Evolutionary conservation across 1,140 invertebrate species (phyloP).

Genomic region (Ephestia elutella): DNA sequence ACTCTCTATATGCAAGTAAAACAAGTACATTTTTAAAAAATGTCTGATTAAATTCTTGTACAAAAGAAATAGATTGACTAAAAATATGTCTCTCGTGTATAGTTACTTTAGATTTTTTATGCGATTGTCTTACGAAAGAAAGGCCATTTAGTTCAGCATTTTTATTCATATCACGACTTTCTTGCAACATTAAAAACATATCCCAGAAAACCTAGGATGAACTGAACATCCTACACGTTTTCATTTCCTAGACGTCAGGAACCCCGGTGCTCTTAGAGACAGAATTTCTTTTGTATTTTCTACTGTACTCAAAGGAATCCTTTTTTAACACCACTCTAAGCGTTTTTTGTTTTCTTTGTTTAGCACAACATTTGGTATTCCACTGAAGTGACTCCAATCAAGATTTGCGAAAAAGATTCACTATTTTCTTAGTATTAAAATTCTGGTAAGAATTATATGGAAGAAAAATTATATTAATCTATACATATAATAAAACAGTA

Average conservation of each 20-base stretch:
- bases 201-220: slow-evolving; percentile 1
- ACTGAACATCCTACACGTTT: slow-evolving; percentile 1
- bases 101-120: too few relatives aligned
- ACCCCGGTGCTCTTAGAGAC: background rate
- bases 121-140: background rate
- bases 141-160: background rate
- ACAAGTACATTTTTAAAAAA: too few relatives aligned
- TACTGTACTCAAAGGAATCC: slow-evolving; percentile 1
- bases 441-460: background rate
- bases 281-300: slow-evolving; percentile 1
- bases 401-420: background rate
- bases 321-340: background rate
- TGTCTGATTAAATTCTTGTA: too few relatives aligned
- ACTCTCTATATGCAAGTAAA: too few relatives aligned
- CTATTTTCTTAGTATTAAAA: background rate
- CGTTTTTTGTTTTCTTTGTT: background rate
- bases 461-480: too few relatives aligned
- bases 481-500: too few relatives aligned
- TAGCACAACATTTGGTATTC: slow-evolving; percentile 2
- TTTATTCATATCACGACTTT: background rate
- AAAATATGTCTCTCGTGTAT: too few relatives aligned
- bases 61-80: too few relatives aligned
- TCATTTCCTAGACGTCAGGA: background rate
- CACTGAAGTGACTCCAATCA: background rate
- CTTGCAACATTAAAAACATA: slow-evolving; percentile 1